phyloP scores from a whole-genome alignment of 2,888 invertebrate genomes.

The Eristalinus sepulchralis region DNA sequence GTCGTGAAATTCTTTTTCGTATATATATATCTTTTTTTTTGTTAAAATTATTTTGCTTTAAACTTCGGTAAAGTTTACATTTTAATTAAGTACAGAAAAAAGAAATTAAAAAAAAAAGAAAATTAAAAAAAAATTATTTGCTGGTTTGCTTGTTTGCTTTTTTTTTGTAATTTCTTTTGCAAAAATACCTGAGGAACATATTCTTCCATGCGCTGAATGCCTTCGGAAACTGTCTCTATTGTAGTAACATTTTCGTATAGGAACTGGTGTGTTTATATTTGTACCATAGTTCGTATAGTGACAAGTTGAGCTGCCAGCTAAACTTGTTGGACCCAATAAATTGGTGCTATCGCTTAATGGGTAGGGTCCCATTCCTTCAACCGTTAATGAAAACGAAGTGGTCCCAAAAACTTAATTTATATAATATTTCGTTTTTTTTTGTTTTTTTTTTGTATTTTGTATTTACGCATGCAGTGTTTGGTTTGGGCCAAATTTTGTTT shows the following conservation, averaged over 20 bases:
- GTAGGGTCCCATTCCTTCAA: slow-evolving; percentile 82
- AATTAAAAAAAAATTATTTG: slow-evolving; percentile 30
- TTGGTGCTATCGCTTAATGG: slow-evolving; percentile 81
- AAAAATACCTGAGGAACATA: slow-evolving; percentile 79
- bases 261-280: slow-evolving; percentile 80
- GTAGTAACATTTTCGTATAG: slow-evolving; percentile 80
- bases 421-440: slow-evolving; percentile 71
- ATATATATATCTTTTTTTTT: slow-evolving; percentile 52
- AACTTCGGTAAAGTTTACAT: slow-evolving; percentile 33
- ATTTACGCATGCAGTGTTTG: slow-evolving; percentile 66
- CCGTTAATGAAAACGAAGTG: slow-evolving; percentile 81
- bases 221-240: slow-evolving; percentile 80
- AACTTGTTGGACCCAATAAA: slow-evolving; percentile 80
- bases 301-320: slow-evolving; percentile 78
- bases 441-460: slow-evolving; percentile 63
- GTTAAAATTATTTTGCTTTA: slow-evolving; percentile 40
- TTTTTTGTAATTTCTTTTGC: slow-evolving; percentile 57
- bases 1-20: slow-evolving; percentile 67
- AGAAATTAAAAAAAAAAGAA: slow-evolving; percentile 17
- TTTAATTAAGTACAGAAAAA: slow-evolving; percentile 24
- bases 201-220: slow-evolving; percentile 81
- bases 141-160: slow-evolving; percentile 62
- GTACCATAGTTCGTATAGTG: slow-evolving; percentile 81
- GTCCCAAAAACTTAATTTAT: slow-evolving; percentile 80
- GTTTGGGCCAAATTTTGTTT: slow-evolving; percentile 57